A percentile compares a stretch with the other conserved stretches of the same genome.
phyloP scores from a whole-genome alignment of 2,113 vertebrate genomes.

The Illadopsis cleaveri region DNA sequence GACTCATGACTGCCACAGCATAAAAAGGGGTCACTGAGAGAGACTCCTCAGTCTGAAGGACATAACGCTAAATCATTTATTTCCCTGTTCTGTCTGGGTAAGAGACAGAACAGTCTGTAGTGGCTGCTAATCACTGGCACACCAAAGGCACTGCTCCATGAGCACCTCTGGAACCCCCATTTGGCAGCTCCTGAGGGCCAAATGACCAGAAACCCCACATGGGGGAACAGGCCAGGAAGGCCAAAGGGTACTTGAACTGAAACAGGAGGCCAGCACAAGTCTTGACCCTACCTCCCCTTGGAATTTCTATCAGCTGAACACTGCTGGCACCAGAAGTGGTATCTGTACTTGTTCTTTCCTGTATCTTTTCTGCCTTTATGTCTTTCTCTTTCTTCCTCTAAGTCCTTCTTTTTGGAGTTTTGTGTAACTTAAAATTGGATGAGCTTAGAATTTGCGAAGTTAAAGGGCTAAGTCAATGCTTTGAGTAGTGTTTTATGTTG shows the following conservation, averaged over 20 bases:
- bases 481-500: not conserved
- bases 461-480: not conserved
- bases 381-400: not conserved
- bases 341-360: not conserved
- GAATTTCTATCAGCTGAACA: not conserved
- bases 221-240: not conserved
- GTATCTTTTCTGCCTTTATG: not conserved
- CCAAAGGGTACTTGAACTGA: not conserved
- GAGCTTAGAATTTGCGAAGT: too few species aligned
- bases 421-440: not conserved
- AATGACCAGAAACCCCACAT: not conserved
- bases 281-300: not conserved
- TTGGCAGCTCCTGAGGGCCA: not conserved
- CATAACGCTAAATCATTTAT: not conserved
- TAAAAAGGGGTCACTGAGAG: not conserved
- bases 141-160: not conserved
- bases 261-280: not conserved
- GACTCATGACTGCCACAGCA: fast-evolving
- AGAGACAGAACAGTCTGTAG: not conserved
- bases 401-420: not conserved
- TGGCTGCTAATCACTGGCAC: not conserved
- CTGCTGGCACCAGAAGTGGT: not conserved
- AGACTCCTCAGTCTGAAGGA: not conserved
- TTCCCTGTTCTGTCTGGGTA: not conserved
- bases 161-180: not conserved